Evolutionary conservation across 1,140 invertebrate species (phyloP), one percentile per base, ranked within the genome.

Genomic region (Formica exsecta): DNA sequence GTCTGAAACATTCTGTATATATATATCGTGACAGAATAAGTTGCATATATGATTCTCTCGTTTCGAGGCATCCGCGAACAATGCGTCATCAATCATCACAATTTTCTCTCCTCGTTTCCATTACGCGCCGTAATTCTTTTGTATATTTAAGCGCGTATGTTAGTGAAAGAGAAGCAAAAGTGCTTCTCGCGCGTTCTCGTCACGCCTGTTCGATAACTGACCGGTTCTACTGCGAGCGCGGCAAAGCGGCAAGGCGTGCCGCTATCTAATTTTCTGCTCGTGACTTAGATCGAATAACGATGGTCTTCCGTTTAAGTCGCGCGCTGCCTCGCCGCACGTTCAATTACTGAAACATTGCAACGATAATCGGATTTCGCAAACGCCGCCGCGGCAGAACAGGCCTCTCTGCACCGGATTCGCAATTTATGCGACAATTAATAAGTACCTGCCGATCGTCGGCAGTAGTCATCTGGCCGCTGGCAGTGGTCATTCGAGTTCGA

Each of bases 201-300:
- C 71, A 62, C 83, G 83, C 62, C 84, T 86, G 75, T 86, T 57
- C 62, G 74, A 86, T 80, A 86, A 86, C 75, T 86, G 84, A 86
- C 84, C 84, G 84, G 84, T 86, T 86, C 84, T 79, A 86, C 84
- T 86, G 81, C 73, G 74, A 5, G 59, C 73, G 73, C 73, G 73
- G 36, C 48, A 62, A 32, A 36, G 57, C 36, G 16, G 6, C 22
- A 57, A 57, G 57, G 29, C 80, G 70, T 62, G 59, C 61, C 75
- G 84, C 84, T 79, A 79, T 66, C 74, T 79, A 79, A 86, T 86
- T 86, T 86, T 86, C 84, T 86, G 73, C 74, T 68, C 74, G 84
- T 79, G 84, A 79, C 64, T 76, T 85, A 76, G 81, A 75, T 75
- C 84, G 74, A 79, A 70, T 66, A 79, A 68, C 75, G 84, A 79